A percentile compares a stretch with the other conserved stretches of the same genome.
These are phyloP conservation scores for Agrilus planipennis DNA, from an alignment of 1,140 invertebrate genomes.

Conservation along the genomic window DNA sequence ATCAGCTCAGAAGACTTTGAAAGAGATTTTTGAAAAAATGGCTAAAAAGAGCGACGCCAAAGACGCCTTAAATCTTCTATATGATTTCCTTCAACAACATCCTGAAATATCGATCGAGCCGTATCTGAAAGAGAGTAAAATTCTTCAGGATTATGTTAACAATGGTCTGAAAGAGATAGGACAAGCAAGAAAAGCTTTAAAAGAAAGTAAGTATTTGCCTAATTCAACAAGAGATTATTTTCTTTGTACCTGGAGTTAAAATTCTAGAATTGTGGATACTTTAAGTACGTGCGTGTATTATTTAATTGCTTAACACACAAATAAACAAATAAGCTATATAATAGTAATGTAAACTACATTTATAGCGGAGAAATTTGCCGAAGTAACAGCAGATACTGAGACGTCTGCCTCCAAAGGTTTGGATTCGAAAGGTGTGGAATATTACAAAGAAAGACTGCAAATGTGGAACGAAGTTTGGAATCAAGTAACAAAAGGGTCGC, in stretches of 20 bases:
- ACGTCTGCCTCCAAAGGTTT: not conserved
- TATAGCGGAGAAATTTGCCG: slow-evolving; percentile 5
- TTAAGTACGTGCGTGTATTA: not conserved
- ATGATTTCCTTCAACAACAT: slow-evolving; percentile 81
- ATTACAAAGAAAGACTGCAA: slow-evolving; percentile 13
- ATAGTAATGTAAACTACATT: not conserved
- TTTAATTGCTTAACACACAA: slow-evolving; percentile 9
- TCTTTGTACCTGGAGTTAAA: no score
- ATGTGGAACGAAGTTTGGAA: slow-evolving; percentile 13
- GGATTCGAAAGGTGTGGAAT: slow-evolving; percentile 5
- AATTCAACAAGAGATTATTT: not conserved
- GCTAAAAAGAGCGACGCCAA: slow-evolving; percentile 78
- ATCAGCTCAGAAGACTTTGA: slow-evolving; percentile 68
- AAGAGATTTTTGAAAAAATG: slow-evolving; percentile 86
- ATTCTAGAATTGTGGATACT: not conserved
- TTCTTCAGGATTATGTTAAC: slow-evolving; percentile 88
- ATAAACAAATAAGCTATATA: slow-evolving; percentile 1
- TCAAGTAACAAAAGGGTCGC: slow-evolving; percentile 3
- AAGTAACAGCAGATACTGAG: not conserved
- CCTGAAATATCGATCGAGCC: slow-evolving; percentile 86
- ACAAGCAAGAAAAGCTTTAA: slow-evolving; percentile 36
- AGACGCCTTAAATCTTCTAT: slow-evolving; percentile 76
- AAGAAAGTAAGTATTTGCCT: not conserved
- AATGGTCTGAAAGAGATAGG: slow-evolving; percentile 74
- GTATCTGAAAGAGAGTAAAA: slow-evolving; percentile 79